phyloP scores from a whole-genome alignment of 2,888 invertebrate species.

The Lithophane leautieri region DNA sequence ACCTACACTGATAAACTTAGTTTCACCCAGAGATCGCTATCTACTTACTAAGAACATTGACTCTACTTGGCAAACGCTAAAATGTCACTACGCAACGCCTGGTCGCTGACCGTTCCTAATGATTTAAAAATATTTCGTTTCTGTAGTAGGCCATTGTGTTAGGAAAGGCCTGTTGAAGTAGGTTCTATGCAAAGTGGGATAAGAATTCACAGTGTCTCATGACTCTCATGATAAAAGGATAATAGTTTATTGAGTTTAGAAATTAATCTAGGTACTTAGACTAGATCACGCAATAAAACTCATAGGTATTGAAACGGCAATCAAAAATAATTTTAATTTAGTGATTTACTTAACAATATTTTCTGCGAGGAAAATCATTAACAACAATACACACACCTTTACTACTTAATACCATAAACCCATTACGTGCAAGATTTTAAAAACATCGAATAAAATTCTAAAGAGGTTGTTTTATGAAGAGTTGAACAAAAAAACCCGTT shows the following conservation, averaged over 20 bases:
- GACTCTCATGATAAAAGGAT: too few species aligned
- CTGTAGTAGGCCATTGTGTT: neutral
- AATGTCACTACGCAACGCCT: slow-evolving; percentile 25
- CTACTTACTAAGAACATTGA: slow-evolving; percentile 28
- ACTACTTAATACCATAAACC: neutral
- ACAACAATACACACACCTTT: neutral
- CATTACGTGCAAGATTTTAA: slow-evolving; percentile 6
- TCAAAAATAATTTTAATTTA: neutral
- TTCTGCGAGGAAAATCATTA: neutral
- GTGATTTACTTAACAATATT: neutral
- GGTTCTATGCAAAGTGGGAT: too few species aligned
- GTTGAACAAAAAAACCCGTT: slow-evolving; percentile 55
- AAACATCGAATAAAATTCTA: slow-evolving; percentile 41
- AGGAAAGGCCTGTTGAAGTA: neutral
- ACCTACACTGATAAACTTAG: slow-evolving; percentile 31
- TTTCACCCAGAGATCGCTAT: slow-evolving; percentile 34
- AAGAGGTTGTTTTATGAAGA: slow-evolving; percentile 35
- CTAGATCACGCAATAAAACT: neutral
- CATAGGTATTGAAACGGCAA: neutral
- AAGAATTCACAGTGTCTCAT: too few species aligned
- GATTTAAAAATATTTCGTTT: slow-evolving; percentile 26
- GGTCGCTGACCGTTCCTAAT: neutral
- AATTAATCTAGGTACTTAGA: neutral
- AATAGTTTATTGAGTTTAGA: too few species aligned
- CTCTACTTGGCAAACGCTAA: slow-evolving; percentile 40